Percentiles rank a stretch among this genome's conserved stretches.
Evolutionary conservation across 1,140 invertebrate genomes (phyloP).

Genomic region (Ceratosolen fusciceps): DNA sequence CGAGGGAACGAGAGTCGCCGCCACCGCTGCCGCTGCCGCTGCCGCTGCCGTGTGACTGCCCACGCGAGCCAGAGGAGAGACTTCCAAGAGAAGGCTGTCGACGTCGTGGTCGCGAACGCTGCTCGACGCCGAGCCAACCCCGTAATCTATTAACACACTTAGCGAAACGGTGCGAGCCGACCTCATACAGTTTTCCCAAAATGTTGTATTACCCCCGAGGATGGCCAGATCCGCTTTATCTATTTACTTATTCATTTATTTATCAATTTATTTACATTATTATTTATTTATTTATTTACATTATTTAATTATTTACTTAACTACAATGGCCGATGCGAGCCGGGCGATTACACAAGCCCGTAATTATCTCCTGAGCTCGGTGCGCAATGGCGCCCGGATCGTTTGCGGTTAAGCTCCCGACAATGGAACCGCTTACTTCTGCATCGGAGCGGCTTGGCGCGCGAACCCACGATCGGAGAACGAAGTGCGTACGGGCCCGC

Average conservation of each 20-base stretch:
- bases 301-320: too few relatives aligned
- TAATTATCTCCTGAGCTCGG: neutral
- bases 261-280: too few relatives aligned
- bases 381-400: neutral
- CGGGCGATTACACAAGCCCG: neutral
- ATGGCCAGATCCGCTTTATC: neutral
- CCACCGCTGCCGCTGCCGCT: neutral
- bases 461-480: too few relatives aligned
- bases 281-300: too few relatives aligned
- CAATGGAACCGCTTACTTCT: neutral
- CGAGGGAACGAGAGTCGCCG: conserved; percentile 26
- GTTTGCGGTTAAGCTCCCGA: neutral
- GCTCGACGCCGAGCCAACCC: conserved; percentile 29
- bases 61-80: neutral
- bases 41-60: conserved; percentile 7
- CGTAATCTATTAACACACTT: conserved; percentile 46
- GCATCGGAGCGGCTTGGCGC: too few relatives aligned
- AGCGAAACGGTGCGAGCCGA: neutral
- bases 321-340: too few relatives aligned
- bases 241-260: too few relatives aligned
- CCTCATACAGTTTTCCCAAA: neutral
- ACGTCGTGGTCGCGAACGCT: conserved; percentile 6
- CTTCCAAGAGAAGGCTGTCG: neutral
- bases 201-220: neutral
- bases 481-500: too few relatives aligned